phyloP scores from a whole-genome alignment of 2,888 invertebrate species.

The Hypselothyrea guttata region DNA sequence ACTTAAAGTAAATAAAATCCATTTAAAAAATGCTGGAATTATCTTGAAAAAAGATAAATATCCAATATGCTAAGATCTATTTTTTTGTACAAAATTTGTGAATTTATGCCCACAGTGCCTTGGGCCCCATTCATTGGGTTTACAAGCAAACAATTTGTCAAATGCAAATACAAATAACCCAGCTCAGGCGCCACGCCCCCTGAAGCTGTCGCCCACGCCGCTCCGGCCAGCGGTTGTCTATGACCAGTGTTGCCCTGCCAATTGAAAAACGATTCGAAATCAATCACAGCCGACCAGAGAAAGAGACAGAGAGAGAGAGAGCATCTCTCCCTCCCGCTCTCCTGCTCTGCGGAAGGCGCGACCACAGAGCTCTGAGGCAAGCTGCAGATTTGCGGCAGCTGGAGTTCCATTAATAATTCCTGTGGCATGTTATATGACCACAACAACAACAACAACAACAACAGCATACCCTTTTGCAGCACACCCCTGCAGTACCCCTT shows the following conservation, averaged over 20 bases:
- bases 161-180: conserved; percentile 77
- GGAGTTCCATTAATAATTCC: conserved; percentile 73
- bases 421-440: conserved; percentile 72
- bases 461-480: conserved; percentile 44
- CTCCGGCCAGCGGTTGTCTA: not conserved
- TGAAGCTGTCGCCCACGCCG: not conserved
- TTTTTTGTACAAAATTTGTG: no score
- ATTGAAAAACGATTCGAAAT: conserved; percentile 77
- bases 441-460: no score
- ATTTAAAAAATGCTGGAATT: no score
- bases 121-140: conserved; percentile 52
- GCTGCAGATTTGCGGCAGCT: conserved; percentile 31
- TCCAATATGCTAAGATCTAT: no score
- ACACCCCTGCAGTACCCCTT: no score
- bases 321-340: no score
- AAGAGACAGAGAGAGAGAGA: conserved; percentile 1
- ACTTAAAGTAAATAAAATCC: no score
- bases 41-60: no score
- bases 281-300: conserved; percentile 61
- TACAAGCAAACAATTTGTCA: conserved; percentile 77
- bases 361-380: conserved; percentile 26
- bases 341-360: conserved; percentile 30
- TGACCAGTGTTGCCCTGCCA: conserved; percentile 50
- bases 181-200: conserved; percentile 24
- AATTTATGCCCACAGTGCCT: no score